These are phyloP conservation scores for Eristalis pertinax DNA, from an alignment of 2,888 invertebrate genomes.

Conservation along the genomic window DNA sequence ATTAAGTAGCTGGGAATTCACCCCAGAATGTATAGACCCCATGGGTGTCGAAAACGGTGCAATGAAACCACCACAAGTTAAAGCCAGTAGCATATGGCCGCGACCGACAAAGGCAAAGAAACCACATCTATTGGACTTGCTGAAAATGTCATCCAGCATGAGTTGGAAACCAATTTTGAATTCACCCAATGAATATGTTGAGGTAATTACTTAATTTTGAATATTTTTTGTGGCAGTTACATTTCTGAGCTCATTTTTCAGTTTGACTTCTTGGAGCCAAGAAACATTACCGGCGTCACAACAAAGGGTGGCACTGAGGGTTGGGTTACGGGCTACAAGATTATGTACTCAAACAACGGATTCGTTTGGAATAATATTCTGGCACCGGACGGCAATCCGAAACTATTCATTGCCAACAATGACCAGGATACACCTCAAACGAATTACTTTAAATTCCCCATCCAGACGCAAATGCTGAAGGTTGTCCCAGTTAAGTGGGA, in stretches of 20 bases:
- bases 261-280: slow-evolving; percentile 89
- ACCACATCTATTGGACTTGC: slow-evolving; percentile 76
- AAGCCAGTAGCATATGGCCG: slow-evolving; percentile 78
- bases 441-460: slow-evolving; percentile 87
- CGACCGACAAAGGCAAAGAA: slow-evolving; percentile 75
- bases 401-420: slow-evolving; percentile 88
- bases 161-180: slow-evolving; percentile 87
- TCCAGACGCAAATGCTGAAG: slow-evolving; percentile 88
- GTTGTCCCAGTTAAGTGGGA: slow-evolving; percentile 89
- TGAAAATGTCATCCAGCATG: slow-evolving; percentile 79
- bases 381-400: slow-evolving; percentile 83
- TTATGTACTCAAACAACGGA: slow-evolving; percentile 88
- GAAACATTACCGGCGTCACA: slow-evolving; percentile 89
- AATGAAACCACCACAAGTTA: slow-evolving; percentile 85
- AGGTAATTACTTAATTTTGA: slow-evolving; percentile 80
- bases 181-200: slow-evolving; percentile 87
- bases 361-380: slow-evolving; percentile 87
- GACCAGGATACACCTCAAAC: slow-evolving; percentile 85
- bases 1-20: slow-evolving; percentile 51
- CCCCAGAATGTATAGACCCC: slow-evolving; percentile 85
- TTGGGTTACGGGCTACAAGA: slow-evolving; percentile 89
- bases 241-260: slow-evolving; percentile 28
- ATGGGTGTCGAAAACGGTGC: slow-evolving; percentile 87
- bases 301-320: slow-evolving; percentile 87
- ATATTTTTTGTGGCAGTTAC: not conserved